Base-by-base conservation (phyloP, 1,140 invertebrate genomes). In the Harpegnathos saltator region DNA sequence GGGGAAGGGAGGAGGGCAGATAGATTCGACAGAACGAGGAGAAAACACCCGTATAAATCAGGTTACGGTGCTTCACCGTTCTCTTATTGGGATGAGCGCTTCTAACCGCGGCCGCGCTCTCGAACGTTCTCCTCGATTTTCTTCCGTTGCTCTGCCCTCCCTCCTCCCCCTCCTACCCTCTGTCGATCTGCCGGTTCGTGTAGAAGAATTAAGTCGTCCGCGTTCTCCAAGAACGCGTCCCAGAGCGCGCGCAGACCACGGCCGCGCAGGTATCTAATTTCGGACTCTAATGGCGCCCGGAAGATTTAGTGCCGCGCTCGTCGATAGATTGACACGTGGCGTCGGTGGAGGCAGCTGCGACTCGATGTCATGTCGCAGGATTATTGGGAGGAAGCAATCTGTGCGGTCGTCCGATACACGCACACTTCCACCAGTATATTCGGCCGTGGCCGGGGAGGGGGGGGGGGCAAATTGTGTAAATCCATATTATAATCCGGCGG, bases 31-130 rank as follows among this genome's bases (percentile, higher is more conserved):
- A 48, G 83, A n/a, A n/a, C 72, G 26, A 78, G 73, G 66, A 72
- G 84, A 90, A 89, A 90, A 91, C 88, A 90, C 72, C 75, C 82
- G 77, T 88, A 91, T 91, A 91, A 91, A 91, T 91, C 91, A 91
- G 78, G 85, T 88, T 89, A 85, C 83, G 82, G 62, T 74, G 59
- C 82, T 87, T 84, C 22, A 29, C 71, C 63, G 65, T 81, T 71
- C 56, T 78, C 75, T 90, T 88, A 84, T 90, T 90, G 87, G 80
- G 74, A 87, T 80, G 73, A 88, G 68, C 81, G 59, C 38, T 62
- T 66, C 73, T 82, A 82, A 88, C 77, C 69, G 52, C 82, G 74
- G 62, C 63, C 74, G 65, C 44, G n/a, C n/a, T n/a, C n/a, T 81
- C 58, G 74, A 87, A 80, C 82, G 74, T 87, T 81, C 84, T 65